These are phyloP conservation scores for Vulpes lagopus DNA, from an alignment of 2,113 vertebrate species.

Conservation along the genomic window DNA sequence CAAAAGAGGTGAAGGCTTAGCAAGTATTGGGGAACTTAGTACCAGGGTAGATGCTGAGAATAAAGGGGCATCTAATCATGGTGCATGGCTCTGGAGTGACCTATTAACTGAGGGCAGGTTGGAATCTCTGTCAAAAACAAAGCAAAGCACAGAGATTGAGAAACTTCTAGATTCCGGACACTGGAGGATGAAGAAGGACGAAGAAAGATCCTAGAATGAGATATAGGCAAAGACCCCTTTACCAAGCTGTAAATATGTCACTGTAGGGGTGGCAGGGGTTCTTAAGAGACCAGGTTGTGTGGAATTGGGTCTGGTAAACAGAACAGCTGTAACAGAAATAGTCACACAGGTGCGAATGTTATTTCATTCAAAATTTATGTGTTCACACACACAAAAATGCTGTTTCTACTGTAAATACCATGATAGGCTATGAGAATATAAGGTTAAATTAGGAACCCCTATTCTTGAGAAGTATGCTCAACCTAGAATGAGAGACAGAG, in stretches of 20 bases:
- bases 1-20: not conserved
- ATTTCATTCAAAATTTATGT: not conserved
- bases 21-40: no score
- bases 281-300: not conserved
- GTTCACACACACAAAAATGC: not conserved
- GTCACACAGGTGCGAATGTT: not conserved
- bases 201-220: not conserved
- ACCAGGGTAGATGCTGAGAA: not conserved
- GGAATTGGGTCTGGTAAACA: not conserved
- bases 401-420: not conserved
- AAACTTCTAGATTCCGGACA: not conserved
- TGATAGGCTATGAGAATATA: not conserved
- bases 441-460: not conserved
- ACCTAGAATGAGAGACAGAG: not conserved
- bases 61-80: not conserved
- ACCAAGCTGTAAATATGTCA: not conserved
- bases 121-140: not conserved
- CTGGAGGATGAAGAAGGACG: not conserved
- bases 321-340: not conserved
- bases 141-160: not conserved
- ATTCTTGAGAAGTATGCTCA: not conserved
- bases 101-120: not conserved
- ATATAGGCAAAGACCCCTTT: not conserved
- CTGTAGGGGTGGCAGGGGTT: accelerated
- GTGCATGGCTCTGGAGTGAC: not conserved